A percentile compares a stretch with the other conserved stretches of the same genome.
These are phyloP conservation scores for Scalopus aquaticus DNA, from an alignment of 2,113 vertebrate genomes.

Conservation along the genomic window DNA sequence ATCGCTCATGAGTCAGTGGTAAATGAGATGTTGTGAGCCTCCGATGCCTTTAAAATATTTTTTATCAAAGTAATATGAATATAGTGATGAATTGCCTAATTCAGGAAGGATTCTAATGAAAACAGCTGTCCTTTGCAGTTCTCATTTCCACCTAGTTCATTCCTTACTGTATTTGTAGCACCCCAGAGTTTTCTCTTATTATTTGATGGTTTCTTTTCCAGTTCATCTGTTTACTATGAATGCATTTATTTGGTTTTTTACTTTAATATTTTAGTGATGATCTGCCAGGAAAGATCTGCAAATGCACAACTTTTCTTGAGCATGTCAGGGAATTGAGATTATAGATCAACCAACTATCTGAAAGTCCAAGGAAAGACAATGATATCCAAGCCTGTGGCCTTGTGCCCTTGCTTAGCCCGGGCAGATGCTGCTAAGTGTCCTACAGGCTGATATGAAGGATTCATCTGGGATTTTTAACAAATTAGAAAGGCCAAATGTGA, in stretches of 20 bases:
- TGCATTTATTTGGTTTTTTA: neutral
- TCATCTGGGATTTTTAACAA: neutral
- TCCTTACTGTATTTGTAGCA: neutral
- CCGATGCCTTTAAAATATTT: neutral
- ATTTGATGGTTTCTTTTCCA: neutral
- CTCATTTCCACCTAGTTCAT: neutral
- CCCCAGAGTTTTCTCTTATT: neutral
- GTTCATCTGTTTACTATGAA: neutral
- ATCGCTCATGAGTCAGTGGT: neutral
- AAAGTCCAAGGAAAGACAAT: neutral
- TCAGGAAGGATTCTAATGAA: neutral
- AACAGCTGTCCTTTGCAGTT: neutral
- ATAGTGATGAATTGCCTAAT: neutral
- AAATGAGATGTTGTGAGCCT: neutral
- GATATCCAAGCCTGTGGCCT: neutral
- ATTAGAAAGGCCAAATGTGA: neutral
- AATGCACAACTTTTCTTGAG: neutral
- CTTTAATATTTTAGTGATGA: neutral
- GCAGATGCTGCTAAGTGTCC: no score
- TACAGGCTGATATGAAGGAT: neutral
- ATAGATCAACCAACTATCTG: neutral
- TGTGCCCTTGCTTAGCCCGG: neutral
- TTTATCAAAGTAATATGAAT: neutral
- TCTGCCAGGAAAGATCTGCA: neutral
- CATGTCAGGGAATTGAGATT: neutral